These are phyloP conservation scores for Amaurobius ferox DNA, from an alignment of 2,888 invertebrate genomes.

Conservation along the genomic window DNA sequence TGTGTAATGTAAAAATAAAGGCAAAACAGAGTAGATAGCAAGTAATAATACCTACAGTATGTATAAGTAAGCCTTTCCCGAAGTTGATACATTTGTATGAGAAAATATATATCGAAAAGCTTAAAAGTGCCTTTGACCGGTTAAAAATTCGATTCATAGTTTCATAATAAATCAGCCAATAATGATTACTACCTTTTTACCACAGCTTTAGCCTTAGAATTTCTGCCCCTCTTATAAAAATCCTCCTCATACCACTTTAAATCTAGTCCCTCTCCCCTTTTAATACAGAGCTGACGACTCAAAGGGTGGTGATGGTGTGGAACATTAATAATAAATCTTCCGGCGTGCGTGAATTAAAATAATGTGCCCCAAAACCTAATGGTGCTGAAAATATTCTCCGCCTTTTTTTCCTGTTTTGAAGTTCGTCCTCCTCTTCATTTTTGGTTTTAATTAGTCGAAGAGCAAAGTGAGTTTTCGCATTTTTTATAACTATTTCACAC, in stretches of 20 bases:
- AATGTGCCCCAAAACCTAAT: slow-evolving; percentile 60
- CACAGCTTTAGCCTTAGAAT: no score
- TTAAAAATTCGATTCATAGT: no score
- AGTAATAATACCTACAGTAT: no score
- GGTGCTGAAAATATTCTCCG: slow-evolving; percentile 63
- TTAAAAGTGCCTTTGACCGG: no score
- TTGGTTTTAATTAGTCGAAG: slow-evolving; percentile 63
- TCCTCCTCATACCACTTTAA: not conserved
- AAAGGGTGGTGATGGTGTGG: not conserved
- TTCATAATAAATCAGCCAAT: no score
- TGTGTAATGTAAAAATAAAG: no score
- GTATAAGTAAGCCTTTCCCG: no score
- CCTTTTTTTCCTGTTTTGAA: slow-evolving; percentile 21
- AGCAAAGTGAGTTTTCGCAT: slow-evolving; percentile 6
- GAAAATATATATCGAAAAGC: no score
- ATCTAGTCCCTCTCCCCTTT: not conserved
- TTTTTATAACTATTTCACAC: not conserved
- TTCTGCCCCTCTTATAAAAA: no score
- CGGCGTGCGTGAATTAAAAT: slow-evolving; percentile 61
- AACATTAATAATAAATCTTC: slow-evolving; percentile 65
- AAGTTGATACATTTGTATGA: no score
- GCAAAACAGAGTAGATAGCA: no score
- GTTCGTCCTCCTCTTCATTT: slow-evolving; percentile 29
- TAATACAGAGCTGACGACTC: slow-evolving; percentile 6
- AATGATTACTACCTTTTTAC: no score